Evolutionary conservation across 2,888 invertebrate species (phyloP).

Genomic region (Tipula confusa): DNA sequence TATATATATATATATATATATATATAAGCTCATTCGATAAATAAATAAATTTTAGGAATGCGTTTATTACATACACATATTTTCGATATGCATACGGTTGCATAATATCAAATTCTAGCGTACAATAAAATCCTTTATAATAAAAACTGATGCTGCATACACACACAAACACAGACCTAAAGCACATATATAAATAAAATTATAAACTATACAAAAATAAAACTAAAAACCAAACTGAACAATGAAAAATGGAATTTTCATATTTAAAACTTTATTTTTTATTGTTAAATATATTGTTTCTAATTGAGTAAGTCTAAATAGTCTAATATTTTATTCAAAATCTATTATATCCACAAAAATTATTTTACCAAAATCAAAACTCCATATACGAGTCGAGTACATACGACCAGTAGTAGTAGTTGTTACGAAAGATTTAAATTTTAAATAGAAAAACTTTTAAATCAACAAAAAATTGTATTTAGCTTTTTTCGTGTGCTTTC

Average conservation of each 20-base stretch:
- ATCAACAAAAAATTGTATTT: background rate
- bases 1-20: too few relatives aligned
- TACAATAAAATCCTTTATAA: background rate
- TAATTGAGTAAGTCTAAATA: slow-evolving; percentile 20
- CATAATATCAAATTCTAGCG: background rate
- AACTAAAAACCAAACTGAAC: background rate
- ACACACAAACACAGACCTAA: background rate
- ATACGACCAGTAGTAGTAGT: background rate
- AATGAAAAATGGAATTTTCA: background rate
- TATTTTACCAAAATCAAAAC: background rate
- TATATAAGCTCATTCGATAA: background rate
- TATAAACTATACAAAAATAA: too few relatives aligned
- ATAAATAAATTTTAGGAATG: background rate
- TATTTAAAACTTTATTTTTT: background rate
- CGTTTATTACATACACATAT: background rate
- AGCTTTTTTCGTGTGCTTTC: background rate
- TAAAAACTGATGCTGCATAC: background rate
- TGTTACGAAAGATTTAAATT: background rate
- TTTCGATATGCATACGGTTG: background rate
- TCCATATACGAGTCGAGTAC: background rate
- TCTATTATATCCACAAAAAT: background rate
- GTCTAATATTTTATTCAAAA: slow-evolving; percentile 25
- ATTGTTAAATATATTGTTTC: background rate
- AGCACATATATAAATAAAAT: background rate
- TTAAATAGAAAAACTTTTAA: slow-evolving; percentile 20